phyloP scores from a whole-genome alignment of 2,113 vertebrate species.

The Cacatua alba region DNA sequence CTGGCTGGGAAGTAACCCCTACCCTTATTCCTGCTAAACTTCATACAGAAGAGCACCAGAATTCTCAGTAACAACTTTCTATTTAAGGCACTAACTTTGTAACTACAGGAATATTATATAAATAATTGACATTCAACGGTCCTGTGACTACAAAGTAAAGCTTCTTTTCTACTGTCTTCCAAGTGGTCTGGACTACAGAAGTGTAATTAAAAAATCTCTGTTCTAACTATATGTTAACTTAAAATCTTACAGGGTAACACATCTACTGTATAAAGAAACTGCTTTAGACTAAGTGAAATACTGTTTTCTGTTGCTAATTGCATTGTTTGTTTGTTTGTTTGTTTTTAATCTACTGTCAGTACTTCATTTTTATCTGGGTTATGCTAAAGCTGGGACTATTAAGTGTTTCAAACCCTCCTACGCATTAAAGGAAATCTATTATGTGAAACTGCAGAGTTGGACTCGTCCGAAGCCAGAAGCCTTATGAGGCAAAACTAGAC shows the following conservation, averaged over 20 bases:
- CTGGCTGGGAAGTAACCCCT: background rate
- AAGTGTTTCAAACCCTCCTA: background rate
- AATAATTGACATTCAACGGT: background rate
- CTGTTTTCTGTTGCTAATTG: background rate
- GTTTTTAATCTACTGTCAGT: background rate
- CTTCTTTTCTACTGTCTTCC: background rate
- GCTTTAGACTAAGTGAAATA: background rate
- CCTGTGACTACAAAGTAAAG: background rate
- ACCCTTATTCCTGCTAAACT: background rate
- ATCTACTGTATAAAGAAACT: background rate
- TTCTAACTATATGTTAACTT: background rate
- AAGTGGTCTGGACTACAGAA: background rate
- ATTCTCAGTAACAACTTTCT: fast-evolving
- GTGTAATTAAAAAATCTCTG: background rate
- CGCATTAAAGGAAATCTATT: background rate
- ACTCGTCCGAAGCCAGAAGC: background rate
- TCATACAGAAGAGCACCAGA: fast-evolving
- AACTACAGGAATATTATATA: background rate
- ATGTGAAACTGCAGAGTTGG: background rate
- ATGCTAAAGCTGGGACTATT: background rate
- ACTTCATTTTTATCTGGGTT: background rate
- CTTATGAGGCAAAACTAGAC: background rate
- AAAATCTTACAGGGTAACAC: background rate
- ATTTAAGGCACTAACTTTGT: background rate
- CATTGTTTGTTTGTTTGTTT: background rate